Evolutionary conservation across 37 sponge, comb jelly and placozoan genomes (phyloP).

Genomic region (Spongilla lacustris): DNA sequence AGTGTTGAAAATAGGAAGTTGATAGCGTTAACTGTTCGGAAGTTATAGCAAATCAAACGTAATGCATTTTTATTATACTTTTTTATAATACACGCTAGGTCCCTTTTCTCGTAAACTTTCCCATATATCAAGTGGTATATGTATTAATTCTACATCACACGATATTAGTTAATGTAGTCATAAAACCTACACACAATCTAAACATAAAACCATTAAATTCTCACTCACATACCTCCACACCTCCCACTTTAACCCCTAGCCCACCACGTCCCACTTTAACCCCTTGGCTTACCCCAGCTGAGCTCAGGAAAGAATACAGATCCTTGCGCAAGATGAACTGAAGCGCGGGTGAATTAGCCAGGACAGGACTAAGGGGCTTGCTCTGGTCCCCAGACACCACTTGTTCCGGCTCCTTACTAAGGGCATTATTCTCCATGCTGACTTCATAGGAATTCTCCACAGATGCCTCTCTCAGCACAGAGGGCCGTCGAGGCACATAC

Average conservation of each 20-base stretch:
- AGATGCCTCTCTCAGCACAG: background rate
- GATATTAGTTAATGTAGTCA: too few relatives aligned
- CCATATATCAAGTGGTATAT: too few relatives aligned
- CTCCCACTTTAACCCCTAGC: background rate
- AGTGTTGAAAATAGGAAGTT: too few relatives aligned
- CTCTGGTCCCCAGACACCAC: conserved; percentile 6
- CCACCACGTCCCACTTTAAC: background rate
- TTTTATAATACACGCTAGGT: too few relatives aligned
- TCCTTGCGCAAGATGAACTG: conserved; percentile 78
- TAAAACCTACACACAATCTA: too few relatives aligned
- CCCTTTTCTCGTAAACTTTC: too few relatives aligned
- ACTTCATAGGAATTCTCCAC: background rate
- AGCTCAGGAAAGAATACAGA: conserved; percentile 70
- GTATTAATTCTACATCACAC: too few relatives aligned
- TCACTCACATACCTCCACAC: background rate
- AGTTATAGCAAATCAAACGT: too few relatives aligned
- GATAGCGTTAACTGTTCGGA: too few relatives aligned
- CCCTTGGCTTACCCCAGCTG: conserved; percentile 63
- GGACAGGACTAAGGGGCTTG: background rate
- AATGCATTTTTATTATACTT: too few relatives aligned
- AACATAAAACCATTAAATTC: too few relatives aligned
- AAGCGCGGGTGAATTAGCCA: conserved; percentile 58
- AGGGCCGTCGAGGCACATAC: background rate
- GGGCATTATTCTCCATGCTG: background rate
- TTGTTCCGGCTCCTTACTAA: conserved; percentile 3